Evolutionary conservation across 2,888 invertebrate genomes (phyloP).

Genomic region (Spodoptera exigua): DNA sequence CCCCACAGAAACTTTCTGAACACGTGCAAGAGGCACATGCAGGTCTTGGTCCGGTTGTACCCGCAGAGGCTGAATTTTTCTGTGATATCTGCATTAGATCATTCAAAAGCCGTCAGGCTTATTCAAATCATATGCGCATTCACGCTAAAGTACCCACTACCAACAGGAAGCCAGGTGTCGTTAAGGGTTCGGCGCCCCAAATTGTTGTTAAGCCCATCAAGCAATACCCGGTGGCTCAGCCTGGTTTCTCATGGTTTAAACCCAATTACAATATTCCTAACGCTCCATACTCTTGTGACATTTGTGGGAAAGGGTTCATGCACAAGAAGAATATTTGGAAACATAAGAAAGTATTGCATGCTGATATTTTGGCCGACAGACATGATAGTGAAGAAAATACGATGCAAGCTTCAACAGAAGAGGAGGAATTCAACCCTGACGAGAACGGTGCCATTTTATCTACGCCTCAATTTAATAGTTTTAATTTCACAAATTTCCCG

Average conservation of each 20-base stretch:
- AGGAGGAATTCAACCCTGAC: conserved; percentile 83
- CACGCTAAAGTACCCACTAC: conserved; percentile 87
- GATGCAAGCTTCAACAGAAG: conserved; percentile 87
- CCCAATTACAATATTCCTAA: conserved; percentile 82
- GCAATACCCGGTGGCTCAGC: conserved; percentile 77
- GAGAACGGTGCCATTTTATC: conserved; percentile 82
- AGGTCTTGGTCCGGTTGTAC: conserved; percentile 68
- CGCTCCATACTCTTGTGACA: conserved; percentile 89
- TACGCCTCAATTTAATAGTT: conserved; percentile 87
- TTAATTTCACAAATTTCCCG: conserved; percentile 79
- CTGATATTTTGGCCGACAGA: conserved; percentile 82
- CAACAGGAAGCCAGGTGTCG: conserved; percentile 81
- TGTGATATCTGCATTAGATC: conserved; percentile 90
- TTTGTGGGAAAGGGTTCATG: conserved; percentile 90
- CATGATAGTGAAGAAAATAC: conserved; percentile 87
- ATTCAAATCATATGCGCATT: conserved; percentile 88
- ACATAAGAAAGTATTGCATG: conserved; percentile 87
- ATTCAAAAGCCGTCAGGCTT: conserved; percentile 89
- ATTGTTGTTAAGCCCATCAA: conserved; percentile 84
- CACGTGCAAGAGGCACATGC: conserved; percentile 88
- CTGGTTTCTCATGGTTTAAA: conserved; percentile 77
- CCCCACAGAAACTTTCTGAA: conserved; percentile 90
- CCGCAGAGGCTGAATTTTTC: conserved; percentile 79
- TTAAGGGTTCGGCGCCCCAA: conserved; percentile 78
- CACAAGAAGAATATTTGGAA: conserved; percentile 89